Evolutionary conservation across 2,113 vertebrate genomes (phyloP), one percentile per base, ranked within the genome.

Genomic region (Scomber scombrus): DNA sequence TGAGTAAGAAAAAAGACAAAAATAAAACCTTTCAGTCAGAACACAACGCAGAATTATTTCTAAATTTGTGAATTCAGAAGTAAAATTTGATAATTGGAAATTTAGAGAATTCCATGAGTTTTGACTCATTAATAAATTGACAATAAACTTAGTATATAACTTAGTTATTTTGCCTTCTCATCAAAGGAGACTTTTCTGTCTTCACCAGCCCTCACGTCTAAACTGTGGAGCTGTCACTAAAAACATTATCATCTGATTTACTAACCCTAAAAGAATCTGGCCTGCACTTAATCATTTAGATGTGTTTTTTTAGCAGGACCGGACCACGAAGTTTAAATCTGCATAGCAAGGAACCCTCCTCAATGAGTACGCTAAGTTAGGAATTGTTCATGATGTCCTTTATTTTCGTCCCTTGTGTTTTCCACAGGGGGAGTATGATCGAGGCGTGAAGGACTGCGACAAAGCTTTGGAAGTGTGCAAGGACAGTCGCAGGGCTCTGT

Each of bases 381-480:
- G 4, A 40, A 40, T 5, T 9, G 8, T 26, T 57, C 11, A 57
- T 14, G 26, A 14, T 15, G 16, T 23, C 34, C 11, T 56, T 6
- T 46, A 47, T 34, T 58, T 14, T 12, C 6, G 4, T 50, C 29
- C 47, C 12, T 78, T 1, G 0, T 56, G 19, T 79, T 34, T 34
- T 73, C 18, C 11, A 23, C 87, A 99, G 97, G 95, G 96, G 0
- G 85, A 96, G 19, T 96, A 96, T 46, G 96, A 97, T 72, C 93
- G 92, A 49, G 94, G 95, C 0, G 90, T 99, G 80, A 91, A 94
- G 87, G 98, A 99, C 90, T 98, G 97, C 0, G 95, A 98, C 82
- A 90, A 88, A 21, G 97, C 96, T 0, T 90, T 99, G 79, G 88
- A 76, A 15, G 85, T 97, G 23, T 95, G 95, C 70, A 54, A 95